Evolutionary conservation across 2,113 vertebrate genomes (phyloP), one percentile per base, ranked within the genome.

Genomic region (Xiphias gladius): DNA sequence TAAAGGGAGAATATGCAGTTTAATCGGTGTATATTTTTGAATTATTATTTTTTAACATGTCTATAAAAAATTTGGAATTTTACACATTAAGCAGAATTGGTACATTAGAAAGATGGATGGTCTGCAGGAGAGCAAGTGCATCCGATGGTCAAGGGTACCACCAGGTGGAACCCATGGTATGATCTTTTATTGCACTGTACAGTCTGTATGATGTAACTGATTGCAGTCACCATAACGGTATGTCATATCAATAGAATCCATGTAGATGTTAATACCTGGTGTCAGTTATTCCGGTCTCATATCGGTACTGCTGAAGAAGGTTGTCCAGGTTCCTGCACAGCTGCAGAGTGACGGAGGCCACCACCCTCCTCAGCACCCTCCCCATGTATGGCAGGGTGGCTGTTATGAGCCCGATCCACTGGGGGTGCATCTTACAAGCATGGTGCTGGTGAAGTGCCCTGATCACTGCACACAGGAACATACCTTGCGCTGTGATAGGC

Each of bases 391-490:
- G 98, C 91, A 99, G 95, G 22, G 97, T 96, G 87, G 97, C 96
- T 12, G 97, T 99, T 91, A 99, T 98, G 73, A 99, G 96, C 80
- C 96, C 96, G n/a, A 99, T 98, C 98, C 98, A 99, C 84, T 99
- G 98, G 2, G 97, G 97, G 76, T 99, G 98, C 97, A 99, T 99
- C 93, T 99, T 99, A 89, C 98, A 99, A 3, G 97, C 94, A 81
- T 98, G 97, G 92, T 97, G 97, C 87, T 99, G 98, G 92, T 99
- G 97, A 71, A 99, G 94, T 14, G 98, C 98, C 87, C 97, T 93
- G 83, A 99, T 99, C 75, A 99, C 97, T 0, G 98, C 97, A 1
- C 98, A 99, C 50, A 99, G 96, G 92, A 99, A 99, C 98, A 99
- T 99, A 80, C 98, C 98, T 92, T 99, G 98, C 24, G 96, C 97